A percentile compares a stretch with the other conserved stretches of the same genome.
These are phyloP conservation scores for Dermatemys mawii DNA, from an alignment of 2,113 vertebrate genomes.

Conservation along the genomic window DNA sequence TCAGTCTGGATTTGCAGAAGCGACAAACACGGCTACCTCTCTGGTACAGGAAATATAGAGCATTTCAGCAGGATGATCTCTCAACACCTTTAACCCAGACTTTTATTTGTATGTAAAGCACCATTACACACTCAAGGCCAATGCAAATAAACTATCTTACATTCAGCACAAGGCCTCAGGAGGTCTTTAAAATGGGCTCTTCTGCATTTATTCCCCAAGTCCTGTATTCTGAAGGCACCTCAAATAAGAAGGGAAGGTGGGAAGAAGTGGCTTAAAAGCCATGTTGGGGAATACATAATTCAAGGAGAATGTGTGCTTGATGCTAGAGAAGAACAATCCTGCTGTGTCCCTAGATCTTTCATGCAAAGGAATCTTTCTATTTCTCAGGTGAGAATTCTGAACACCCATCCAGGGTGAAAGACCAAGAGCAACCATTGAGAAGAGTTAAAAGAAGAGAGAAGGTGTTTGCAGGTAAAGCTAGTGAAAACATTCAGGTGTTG, in stretches of 20 bases:
- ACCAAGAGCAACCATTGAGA: neutral
- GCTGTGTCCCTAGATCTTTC: neutral
- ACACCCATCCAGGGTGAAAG: neutral
- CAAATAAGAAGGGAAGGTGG: neutral
- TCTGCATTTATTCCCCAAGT: neutral
- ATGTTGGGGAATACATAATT: neutral
- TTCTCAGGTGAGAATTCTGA: neutral
- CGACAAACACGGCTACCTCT: too few species aligned
- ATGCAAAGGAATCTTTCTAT: neutral
- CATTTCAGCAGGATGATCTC: neutral
- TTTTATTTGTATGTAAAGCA: neutral
- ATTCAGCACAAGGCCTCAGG: neutral
- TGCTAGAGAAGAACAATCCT: neutral
- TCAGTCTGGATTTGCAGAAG: too few species aligned
- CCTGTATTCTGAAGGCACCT: neutral
- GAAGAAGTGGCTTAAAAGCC: neutral
- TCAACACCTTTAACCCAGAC: neutral
- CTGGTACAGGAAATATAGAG: neutral
- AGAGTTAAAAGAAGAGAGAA: conserved; percentile 5
- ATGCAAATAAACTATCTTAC: neutral
- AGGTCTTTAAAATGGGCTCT: neutral
- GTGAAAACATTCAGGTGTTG: neutral
- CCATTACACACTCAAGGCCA: neutral
- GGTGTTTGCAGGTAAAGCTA: neutral
- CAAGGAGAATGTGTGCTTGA: neutral